These are phyloP conservation scores for Epirrhoe tristata DNA, from an alignment of 2,888 invertebrate genomes.

Conservation along the genomic window DNA sequence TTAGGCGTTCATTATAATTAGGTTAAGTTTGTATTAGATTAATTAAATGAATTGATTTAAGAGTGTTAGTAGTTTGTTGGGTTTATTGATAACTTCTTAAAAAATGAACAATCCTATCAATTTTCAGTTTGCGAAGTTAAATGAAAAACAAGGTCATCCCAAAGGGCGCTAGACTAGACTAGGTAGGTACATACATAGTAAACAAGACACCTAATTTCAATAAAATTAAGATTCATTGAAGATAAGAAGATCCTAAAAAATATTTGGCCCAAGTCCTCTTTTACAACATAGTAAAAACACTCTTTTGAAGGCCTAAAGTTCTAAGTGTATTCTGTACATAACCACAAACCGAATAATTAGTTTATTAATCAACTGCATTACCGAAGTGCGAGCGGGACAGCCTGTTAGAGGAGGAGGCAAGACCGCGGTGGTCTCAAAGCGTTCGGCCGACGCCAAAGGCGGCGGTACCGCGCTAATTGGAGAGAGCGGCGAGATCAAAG, in stretches of 20 bases:
- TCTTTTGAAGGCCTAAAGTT: background rate
- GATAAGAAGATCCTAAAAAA: too few species aligned
- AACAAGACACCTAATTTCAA: too few species aligned
- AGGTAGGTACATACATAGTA: too few species aligned
- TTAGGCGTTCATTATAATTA: slow-evolving; percentile 27
- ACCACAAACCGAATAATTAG: slow-evolving; percentile 37
- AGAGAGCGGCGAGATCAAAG: slow-evolving; percentile 80
- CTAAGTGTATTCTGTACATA: slow-evolving; percentile 12
- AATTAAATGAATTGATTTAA: background rate
- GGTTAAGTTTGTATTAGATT: background rate
- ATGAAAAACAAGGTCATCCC: too few species aligned
- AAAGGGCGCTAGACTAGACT: too few species aligned
- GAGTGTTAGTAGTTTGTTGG: too few species aligned
- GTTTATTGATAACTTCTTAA: too few species aligned
- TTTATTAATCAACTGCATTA: slow-evolving; percentile 36
- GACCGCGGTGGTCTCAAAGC: slow-evolving; percentile 67
- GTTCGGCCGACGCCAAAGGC: slow-evolving; percentile 81
- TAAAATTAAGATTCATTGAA: too few species aligned
- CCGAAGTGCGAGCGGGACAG: slow-evolving; percentile 49
- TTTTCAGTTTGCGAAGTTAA: too few species aligned
- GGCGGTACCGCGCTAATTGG: slow-evolving; percentile 82
- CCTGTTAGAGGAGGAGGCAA: slow-evolving; percentile 51
- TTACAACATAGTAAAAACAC: too few species aligned
- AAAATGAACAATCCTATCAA: too few species aligned
- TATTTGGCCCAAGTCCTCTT: too few species aligned